Evolutionary conservation across 2,797 vertebrate genomes (phyloP).

Genomic region (Pitangus sulphuratus): DNA sequence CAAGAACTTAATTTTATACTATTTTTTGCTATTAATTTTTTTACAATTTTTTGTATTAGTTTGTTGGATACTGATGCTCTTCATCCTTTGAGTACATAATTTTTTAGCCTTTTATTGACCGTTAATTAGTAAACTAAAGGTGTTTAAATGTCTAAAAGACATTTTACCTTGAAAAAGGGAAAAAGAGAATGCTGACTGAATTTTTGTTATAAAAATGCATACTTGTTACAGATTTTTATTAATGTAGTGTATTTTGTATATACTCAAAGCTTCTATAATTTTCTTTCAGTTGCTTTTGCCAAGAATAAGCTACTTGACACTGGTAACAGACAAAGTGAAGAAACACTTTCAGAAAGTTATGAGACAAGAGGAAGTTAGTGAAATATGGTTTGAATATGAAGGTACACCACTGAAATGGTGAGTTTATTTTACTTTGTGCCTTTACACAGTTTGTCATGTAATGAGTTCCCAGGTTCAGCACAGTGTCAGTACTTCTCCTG

Average conservation of each 20-base stretch:
- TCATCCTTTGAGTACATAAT: not conserved
- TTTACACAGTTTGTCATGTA: not conserved
- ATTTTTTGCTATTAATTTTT: not conserved
- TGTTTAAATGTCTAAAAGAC: not conserved
- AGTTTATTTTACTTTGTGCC: conserved; percentile 67
- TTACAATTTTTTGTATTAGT: not conserved
- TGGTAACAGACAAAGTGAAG: conserved; percentile 98
- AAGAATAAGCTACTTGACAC: conserved; percentile 94
- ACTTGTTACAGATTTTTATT: not conserved
- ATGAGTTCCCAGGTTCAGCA: not conserved
- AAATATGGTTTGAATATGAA: conserved; percentile 99
- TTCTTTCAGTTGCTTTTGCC: conserved; percentile 92
- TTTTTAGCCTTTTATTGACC: not conserved
- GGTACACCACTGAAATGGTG: conserved; percentile 97
- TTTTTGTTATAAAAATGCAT: not conserved
- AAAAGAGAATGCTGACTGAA: not conserved
- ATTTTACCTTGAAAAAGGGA: not conserved
- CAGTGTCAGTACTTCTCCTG: not conserved
- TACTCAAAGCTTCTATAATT: conserved; percentile 9
- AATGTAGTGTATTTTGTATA: not conserved
- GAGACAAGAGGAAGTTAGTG: conserved; percentile 90
- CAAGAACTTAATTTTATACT: not conserved
- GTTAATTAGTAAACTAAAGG: not conserved
- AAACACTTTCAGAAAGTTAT: conserved; percentile 98
- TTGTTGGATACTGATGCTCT: not conserved